Conservation (phyloP, 2,888 invertebrate species). For the Drosophila putrida region DNA sequence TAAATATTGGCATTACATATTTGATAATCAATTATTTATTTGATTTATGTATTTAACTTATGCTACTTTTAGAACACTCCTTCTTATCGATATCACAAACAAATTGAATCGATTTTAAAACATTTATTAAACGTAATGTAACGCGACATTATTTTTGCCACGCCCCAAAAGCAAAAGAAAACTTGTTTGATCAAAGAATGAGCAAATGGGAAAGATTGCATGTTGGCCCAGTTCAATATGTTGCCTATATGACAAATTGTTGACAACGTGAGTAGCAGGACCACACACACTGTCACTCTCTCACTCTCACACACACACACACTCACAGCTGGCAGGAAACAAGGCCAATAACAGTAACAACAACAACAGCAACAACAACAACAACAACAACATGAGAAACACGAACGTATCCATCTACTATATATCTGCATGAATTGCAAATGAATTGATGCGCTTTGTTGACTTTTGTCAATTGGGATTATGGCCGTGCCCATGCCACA, state of each 20-base stretch:
- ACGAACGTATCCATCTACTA: constrained; percentile 37
- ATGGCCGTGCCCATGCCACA: constrained; percentile 54
- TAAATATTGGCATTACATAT: too few relatives aligned
- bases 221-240: constrained; percentile 26
- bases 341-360: constrained; percentile 34
- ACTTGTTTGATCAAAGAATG: constrained; percentile 2
- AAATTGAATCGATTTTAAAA: constrained; percentile 1
- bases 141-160: constrained; percentile 7
- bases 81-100: constrained; percentile 1
- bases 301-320: neutral
- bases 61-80: neutral
- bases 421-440: constrained; percentile 77
- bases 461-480: constrained; percentile 83
- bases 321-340: constrained; percentile 33
- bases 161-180: constrained; percentile 1
- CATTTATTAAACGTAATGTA: neutral
- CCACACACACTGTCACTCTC: constrained; percentile 51
- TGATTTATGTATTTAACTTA: too few relatives aligned
- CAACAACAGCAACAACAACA: constrained; percentile 23
- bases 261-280: constrained; percentile 66
- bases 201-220: constrained; percentile 3
- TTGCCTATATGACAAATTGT: constrained; percentile 70
- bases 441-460: constrained; percentile 83
- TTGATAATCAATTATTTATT: too few relatives aligned
- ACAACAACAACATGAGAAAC: constrained; percentile 18